Evolutionary conservation across 2,113 vertebrate genomes (phyloP).

Genomic region (Micromys minutus): DNA sequence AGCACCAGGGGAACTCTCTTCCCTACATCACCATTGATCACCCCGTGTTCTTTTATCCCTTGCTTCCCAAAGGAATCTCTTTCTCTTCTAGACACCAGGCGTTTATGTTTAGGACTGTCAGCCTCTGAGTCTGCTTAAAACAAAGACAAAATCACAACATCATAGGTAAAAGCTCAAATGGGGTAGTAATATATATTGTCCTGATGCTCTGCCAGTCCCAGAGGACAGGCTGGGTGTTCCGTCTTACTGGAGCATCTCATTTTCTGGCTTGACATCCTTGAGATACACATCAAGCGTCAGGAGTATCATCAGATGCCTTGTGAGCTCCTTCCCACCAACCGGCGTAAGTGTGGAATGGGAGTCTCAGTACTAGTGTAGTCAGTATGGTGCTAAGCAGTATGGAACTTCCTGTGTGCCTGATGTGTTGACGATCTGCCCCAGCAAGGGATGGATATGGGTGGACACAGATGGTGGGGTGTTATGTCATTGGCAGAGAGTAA

Average conservation of each 20-base stretch:
- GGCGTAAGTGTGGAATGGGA: background rate
- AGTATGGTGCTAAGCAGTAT: background rate
- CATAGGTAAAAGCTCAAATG: too few relatives aligned
- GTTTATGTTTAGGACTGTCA: background rate
- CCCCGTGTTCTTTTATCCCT: background rate
- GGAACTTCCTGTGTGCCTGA: background rate
- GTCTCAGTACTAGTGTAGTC: too few relatives aligned
- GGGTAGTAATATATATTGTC: background rate
- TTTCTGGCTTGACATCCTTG: background rate
- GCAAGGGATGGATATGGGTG: background rate
- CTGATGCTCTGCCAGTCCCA: background rate
- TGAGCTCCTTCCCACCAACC: background rate
- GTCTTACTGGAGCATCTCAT: background rate
- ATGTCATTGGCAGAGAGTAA: background rate
- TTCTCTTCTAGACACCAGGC: background rate
- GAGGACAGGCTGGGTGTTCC: too few relatives aligned
- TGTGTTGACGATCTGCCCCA: background rate
- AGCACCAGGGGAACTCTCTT: background rate
- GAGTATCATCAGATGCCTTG: background rate
- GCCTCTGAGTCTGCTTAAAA: background rate
- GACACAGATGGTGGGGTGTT: background rate
- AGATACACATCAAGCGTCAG: background rate
- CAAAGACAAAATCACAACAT: background rate
- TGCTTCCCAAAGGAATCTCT: background rate
- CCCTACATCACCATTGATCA: background rate